A percentile compares a stretch with the other conserved stretches of the same genome.
phyloP scores from a whole-genome alignment of 2,888 invertebrate genomes.

The Cinara cedri region DNA sequence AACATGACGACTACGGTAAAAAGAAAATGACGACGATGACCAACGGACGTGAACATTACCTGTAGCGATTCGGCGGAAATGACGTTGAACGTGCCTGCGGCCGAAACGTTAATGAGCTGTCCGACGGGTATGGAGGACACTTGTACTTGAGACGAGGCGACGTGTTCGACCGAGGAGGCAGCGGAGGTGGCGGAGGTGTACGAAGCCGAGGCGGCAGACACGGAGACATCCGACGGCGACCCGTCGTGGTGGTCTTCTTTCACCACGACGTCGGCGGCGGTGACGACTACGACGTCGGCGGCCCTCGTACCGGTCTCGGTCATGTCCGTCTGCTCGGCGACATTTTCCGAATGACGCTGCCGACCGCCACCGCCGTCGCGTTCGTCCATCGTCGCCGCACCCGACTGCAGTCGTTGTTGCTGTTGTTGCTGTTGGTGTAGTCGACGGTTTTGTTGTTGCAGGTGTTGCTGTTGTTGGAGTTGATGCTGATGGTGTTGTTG shows the following conservation, averaged over 20 bases:
- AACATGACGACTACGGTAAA: background rate
- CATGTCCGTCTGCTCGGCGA: conserved; percentile 66
- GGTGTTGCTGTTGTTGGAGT: background rate
- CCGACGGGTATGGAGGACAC: conserved; percentile 72
- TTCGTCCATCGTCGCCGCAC: conserved; percentile 35
- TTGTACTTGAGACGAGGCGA: conserved; percentile 66
- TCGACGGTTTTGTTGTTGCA: conserved; percentile 46
- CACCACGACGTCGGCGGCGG: conserved; percentile 55
- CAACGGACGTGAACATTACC: conserved; percentile 61
- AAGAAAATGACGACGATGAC: background rate
- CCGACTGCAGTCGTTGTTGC: conserved; percentile 27
- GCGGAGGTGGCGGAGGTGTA: conserved; percentile 29
- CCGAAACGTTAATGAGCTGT: conserved; percentile 72
- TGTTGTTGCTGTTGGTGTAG: conserved; percentile 23
- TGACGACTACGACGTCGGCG: conserved; percentile 63
- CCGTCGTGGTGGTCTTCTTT: conserved; percentile 51
- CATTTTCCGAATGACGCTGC: conserved; percentile 63
- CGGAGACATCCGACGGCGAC: conserved; percentile 33
- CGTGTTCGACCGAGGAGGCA: conserved; percentile 63
- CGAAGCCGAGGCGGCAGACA: conserved; percentile 60
- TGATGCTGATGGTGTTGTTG: conserved; percentile 50
- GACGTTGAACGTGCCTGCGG: conserved; percentile 82
- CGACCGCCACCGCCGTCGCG: conserved; percentile 42
- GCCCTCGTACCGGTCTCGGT: conserved; percentile 66
- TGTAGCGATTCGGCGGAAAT: conserved; percentile 84